Evolutionary conservation across 2,888 invertebrate genomes (phyloP).

Genomic region (Belgica antarctica): DNA sequence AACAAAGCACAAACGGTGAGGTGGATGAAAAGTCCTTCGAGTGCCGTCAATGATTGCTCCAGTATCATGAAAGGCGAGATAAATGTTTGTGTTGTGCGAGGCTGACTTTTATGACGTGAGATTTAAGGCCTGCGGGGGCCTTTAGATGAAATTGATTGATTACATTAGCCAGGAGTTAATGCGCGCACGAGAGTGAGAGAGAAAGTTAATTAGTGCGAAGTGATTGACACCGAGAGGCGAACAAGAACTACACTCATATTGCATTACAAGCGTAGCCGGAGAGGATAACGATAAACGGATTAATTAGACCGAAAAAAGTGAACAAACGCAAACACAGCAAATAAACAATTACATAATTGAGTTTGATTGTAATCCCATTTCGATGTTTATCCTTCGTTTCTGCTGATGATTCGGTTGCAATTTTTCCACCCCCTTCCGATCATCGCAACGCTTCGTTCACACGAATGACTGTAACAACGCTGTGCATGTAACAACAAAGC

Average conservation of each 20-base stretch:
- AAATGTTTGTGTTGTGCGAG: neutral
- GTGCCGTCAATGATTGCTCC: neutral
- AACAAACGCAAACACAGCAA: neutral
- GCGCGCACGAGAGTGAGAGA: neutral
- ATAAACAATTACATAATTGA: conserved; percentile 26
- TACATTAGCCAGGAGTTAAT: conserved; percentile 8
- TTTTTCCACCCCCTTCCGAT: neutral
- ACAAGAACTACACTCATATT: neutral
- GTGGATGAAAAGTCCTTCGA: neutral
- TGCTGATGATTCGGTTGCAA: conserved; percentile 3
- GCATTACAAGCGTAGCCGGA: neutral
- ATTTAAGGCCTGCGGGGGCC: neutral
- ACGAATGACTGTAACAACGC: neutral
- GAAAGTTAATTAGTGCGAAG: conserved; percentile 38
- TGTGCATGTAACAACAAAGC: neutral
- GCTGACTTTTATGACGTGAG: neutral
- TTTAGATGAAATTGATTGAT: conserved; percentile 33
- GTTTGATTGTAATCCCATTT: conserved; percentile 18
- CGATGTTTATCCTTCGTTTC: neutral
- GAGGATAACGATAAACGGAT: conserved; percentile 19
- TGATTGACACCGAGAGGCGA: conserved; percentile 32
- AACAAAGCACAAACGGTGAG: conserved; percentile 20
- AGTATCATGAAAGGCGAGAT: neutral
- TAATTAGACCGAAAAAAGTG: conserved; percentile 16
- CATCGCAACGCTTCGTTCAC: neutral